Conservation (phyloP, 2,113 vertebrate species). For the Siniperca chuatsi region DNA sequence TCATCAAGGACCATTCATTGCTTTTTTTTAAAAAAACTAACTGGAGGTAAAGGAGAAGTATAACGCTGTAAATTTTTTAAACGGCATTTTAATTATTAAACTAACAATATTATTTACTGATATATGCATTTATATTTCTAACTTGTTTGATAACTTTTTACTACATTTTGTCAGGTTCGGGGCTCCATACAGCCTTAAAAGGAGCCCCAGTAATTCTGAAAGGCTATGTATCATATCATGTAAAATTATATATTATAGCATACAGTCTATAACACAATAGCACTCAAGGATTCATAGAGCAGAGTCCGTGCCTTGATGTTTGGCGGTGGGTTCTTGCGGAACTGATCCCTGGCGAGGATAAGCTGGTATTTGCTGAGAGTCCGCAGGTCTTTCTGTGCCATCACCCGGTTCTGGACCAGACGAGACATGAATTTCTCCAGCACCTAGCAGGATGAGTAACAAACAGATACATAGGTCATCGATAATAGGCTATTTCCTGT, state of each 20-base stretch:
- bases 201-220: not conserved
- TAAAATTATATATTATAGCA: not conserved
- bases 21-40: too few species aligned
- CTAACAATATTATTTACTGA: not conserved
- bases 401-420: slow-evolving; percentile 86
- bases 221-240: not conserved
- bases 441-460: slow-evolving; percentile 80
- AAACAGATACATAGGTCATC: slow-evolving; percentile 20
- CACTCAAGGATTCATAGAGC: not conserved
- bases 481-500: slow-evolving; percentile 44
- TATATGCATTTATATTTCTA: not conserved
- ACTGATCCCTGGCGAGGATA: slow-evolving; percentile 94
- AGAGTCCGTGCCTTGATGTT: slow-evolving; percentile 81
- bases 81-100: too few species aligned
- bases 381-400: slow-evolving; percentile 87
- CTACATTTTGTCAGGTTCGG: not conserved
- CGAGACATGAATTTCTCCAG: slow-evolving; percentile 90
- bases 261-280: not conserved
- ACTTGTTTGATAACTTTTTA: not conserved
- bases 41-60: too few species aligned
- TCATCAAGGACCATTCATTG: too few species aligned
- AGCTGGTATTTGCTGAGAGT: slow-evolving; percentile 94
- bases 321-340: slow-evolving; percentile 91
- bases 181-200: not conserved
- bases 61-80: too few species aligned